Evolutionary conservation across 2,113 vertebrate species (phyloP).

Genomic region (Callocephalon fimbriatum): DNA sequence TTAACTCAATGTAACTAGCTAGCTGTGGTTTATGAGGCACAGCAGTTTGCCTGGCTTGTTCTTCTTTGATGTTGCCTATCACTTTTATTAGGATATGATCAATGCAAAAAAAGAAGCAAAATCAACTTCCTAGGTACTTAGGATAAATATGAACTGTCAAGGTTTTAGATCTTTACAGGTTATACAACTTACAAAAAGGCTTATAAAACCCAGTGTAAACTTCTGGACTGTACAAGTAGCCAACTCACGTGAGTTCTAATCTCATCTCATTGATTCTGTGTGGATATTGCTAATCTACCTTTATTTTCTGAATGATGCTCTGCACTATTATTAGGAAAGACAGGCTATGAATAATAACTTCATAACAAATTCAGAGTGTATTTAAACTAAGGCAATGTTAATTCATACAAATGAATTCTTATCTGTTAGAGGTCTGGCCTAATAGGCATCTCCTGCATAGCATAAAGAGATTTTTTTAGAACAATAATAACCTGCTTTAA

Average conservation of each 20-base stretch:
- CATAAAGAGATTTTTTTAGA: background rate
- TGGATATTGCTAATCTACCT: background rate
- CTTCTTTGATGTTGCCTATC: background rate
- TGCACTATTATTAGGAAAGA: background rate
- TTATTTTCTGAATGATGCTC: background rate
- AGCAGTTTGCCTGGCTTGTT: background rate
- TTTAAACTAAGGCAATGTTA: background rate
- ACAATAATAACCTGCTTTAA: background rate
- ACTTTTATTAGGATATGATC: background rate
- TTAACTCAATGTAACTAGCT: background rate
- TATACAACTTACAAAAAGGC: background rate
- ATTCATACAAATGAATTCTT: background rate
- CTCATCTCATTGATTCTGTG: background rate
- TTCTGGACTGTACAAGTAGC: background rate
- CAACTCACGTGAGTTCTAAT: background rate
- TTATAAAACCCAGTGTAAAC: background rate
- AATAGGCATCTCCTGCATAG: background rate
- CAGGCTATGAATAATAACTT: background rate
- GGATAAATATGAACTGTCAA: background rate
- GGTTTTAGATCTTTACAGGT: background rate
- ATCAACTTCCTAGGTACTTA: background rate
- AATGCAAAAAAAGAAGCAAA: background rate
- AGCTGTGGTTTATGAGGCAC: background rate
- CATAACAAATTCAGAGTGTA: background rate
- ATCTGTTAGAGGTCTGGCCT: background rate